Evolutionary conservation across 2,113 vertebrate genomes (phyloP), one percentile per base, ranked within the genome.

Genomic region (Chloroceryle aenea): DNA sequence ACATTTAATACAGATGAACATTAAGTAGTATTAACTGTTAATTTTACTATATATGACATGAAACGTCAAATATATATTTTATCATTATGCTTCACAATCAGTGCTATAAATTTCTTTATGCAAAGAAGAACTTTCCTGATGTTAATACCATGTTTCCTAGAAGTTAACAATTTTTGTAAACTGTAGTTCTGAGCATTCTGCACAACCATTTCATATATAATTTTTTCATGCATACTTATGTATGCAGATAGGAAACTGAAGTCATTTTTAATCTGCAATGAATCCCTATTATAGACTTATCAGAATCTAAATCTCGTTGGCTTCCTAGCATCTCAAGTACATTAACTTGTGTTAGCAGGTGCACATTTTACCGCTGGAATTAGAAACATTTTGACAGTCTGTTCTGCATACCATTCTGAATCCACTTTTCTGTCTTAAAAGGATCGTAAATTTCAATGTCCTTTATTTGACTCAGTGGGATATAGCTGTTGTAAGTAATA

Each of bases 381-480:
- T 97, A 97, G 97, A 98, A 98, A 94, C 91, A 93, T 97, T 98
- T 97, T 97, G 97, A 95, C 96, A 93, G 97, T 98, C 98, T 98
- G 97, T 98, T 98, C 98, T 97, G 95, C 98, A 97, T 97, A 98
- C 96, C 97, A 93, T 98, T 96, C 97, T 95, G 97, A 98, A 97
- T 97, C 97, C 97, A 97, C 97, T 98, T 97, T 97, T 98, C 97
- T 98, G 96, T 98, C 97, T 96, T 97, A 94, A 48, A 98, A 98
- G 97, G 98, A 97, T 97, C 97, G 92, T 98, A 98, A 98, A 98
- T 98, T 96, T 98, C 96, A 73, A 7, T 97, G 97, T 98, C 98
- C 98, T 98, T 98, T 97, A 97, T 98, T 97, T 98, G 98, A 98
- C 97, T 98, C 97, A 89, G 98, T 98, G 98, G 98, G 97, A 97